Conservation (phyloP, 2,888 invertebrate species). For the Pristionchus exspectatus region DNA sequence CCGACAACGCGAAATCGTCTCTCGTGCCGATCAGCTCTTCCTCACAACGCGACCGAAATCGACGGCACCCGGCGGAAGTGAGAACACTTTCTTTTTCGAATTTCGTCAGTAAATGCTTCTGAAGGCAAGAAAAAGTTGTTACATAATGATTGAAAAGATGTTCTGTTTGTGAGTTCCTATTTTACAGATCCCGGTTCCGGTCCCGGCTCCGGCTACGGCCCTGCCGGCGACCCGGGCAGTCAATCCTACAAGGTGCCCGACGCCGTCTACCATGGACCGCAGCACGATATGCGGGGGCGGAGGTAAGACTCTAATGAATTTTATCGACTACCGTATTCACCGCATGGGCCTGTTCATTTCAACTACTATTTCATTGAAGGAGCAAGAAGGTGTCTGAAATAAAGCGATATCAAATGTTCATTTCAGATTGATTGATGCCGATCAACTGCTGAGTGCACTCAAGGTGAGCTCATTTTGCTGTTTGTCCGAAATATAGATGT, state of each 20-base stretch:
- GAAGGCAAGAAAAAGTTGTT: too few species aligned
- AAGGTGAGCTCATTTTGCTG: conserved; percentile 53
- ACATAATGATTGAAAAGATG: too few species aligned
- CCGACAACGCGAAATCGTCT: conserved; percentile 54
- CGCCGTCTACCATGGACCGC: conserved; percentile 44
- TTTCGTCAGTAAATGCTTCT: too few species aligned
- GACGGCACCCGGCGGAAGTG: not conserved
- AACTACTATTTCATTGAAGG: too few species aligned
- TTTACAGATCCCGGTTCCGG: not conserved
- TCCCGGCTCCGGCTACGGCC: not conserved
- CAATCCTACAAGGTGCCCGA: conserved; percentile 53
- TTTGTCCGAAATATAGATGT: too few species aligned
- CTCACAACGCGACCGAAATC: conserved; percentile 29
- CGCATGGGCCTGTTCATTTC: too few species aligned
- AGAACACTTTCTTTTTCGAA: not conserved
- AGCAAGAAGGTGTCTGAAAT: too few species aligned
- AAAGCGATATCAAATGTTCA: not conserved
- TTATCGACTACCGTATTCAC: not conserved
- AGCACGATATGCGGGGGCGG: conserved; percentile 53
- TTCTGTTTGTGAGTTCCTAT: too few species aligned
- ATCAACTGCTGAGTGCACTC: conserved; percentile 59
- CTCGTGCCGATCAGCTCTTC: conserved; percentile 51
- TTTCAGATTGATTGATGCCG: conserved; percentile 64
- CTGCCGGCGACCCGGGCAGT: not conserved
- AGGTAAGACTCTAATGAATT: too few species aligned